Evolutionary conservation across 35 echinoderm and acorn worm genomes (phyloP).

Genomic region (Heliocidaris tuberculata): DNA sequence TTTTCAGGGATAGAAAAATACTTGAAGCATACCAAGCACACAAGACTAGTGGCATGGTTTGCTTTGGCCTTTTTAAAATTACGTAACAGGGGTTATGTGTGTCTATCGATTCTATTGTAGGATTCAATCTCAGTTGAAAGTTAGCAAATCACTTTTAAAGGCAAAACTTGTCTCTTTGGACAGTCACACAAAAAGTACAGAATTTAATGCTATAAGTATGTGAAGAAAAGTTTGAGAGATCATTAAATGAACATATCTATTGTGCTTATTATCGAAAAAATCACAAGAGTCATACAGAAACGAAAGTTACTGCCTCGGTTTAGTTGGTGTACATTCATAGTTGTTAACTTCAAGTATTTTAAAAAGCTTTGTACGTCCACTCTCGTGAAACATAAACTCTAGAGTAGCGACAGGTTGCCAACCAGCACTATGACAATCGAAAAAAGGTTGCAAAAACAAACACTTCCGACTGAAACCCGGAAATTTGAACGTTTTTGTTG

Average conservation of each 20-base stretch:
- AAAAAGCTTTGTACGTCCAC: too few relatives aligned
- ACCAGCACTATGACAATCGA: too few relatives aligned
- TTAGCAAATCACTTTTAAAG: neutral
- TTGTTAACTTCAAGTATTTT: too few relatives aligned
- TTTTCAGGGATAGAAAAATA: neutral
- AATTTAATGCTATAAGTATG: neutral
- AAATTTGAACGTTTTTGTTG: too few relatives aligned
- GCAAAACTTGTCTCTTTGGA: neutral
- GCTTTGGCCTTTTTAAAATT: neutral
- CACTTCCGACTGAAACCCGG: too few relatives aligned
- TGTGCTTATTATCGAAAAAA: neutral
- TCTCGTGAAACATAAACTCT: too few relatives aligned
- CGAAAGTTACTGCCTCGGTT: too few relatives aligned
- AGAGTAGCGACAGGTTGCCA: too few relatives aligned
- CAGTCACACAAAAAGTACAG: neutral
- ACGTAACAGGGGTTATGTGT: neutral
- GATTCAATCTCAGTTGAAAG: neutral
- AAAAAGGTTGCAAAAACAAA: too few relatives aligned
- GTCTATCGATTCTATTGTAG: neutral
- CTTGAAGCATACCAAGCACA: neutral
- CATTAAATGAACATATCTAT: neutral
- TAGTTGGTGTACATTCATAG: too few relatives aligned
- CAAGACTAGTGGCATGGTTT: neutral
- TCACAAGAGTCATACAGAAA: neutral
- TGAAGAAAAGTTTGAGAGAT: neutral